Evolutionary conservation across 2,113 vertebrate genomes (phyloP).

Genomic region (Cryptoleucopteryx plumbea): DNA sequence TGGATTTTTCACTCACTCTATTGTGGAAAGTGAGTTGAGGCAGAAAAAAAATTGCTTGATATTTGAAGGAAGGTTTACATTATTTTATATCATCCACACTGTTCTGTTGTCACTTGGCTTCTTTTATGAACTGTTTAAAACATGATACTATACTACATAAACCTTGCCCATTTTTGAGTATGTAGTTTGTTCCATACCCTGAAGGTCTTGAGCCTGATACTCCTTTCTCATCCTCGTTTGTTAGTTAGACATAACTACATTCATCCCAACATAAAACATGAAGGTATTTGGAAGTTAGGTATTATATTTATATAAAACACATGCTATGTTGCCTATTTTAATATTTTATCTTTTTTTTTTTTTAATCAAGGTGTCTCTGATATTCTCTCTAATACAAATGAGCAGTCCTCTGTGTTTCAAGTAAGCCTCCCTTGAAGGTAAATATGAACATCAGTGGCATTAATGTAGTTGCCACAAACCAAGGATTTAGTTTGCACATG

Average conservation of each 20-base stretch:
- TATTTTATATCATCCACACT: constrained; percentile 43
- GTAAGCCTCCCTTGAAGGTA: not conserved
- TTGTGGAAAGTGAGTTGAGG: constrained; percentile 38
- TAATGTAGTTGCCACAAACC: not conserved
- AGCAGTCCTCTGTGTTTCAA: not conserved
- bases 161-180: constrained; percentile 11
- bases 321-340: not conserved
- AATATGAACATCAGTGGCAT: not conserved
- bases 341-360: not conserved
- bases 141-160: constrained; percentile 26
- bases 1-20: constrained; percentile 53
- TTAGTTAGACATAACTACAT: not conserved
- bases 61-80: constrained; percentile 10
- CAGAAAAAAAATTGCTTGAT: constrained; percentile 6
- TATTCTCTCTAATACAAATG: not conserved
- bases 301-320: not conserved
- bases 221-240: not conserved
- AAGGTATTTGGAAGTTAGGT: not conserved
- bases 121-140: constrained; percentile 60
- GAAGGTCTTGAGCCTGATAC: not conserved
- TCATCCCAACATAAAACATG: not conserved
- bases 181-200: not conserved
- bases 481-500: not conserved
- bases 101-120: constrained; percentile 41
- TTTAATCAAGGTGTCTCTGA: not conserved